Percentiles rank a stretch among this genome's conserved stretches.
Evolutionary conservation across 2,113 vertebrate species (phyloP).

Genomic region (Phyllostomus hastatus): DNA sequence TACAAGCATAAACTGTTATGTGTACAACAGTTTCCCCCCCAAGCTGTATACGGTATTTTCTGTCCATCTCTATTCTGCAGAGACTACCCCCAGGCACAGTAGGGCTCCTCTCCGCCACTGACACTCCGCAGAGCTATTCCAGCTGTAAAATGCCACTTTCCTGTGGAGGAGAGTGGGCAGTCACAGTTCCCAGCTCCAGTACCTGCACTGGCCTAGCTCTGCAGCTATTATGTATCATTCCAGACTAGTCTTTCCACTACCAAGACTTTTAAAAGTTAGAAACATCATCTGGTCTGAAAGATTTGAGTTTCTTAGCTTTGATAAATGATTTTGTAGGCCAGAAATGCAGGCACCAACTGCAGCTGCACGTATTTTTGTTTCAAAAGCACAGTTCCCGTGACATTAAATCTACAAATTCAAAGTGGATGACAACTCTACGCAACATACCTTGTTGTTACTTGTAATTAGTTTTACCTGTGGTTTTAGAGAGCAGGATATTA

Average conservation of each 20-base stretch:
- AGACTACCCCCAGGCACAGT: neutral
- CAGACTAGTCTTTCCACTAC: conserved; percentile 37
- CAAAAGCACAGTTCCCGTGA: neutral
- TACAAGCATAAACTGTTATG: too few species aligned
- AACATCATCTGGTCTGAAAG: conserved; percentile 57
- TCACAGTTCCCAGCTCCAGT: fast-evolving
- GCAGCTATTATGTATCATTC: neutral
- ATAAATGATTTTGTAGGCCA: conserved; percentile 23
- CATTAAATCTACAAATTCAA: conserved; percentile 31
- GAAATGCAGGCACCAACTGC: neutral
- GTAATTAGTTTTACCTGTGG: conserved; percentile 42
- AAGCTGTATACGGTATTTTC: neutral
- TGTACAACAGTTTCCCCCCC: too few species aligned
- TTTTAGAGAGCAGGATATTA: neutral
- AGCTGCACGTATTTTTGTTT: conserved; percentile 40
- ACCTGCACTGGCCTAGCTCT: neutral
- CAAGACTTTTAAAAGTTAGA: conserved; percentile 57
- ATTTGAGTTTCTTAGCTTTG: conserved; percentile 51
- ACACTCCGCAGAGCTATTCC: neutral
- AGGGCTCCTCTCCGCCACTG: neutral
- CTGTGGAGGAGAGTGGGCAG: neutral
- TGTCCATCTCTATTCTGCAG: neutral
- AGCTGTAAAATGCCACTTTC: neutral
- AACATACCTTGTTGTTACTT: conserved; percentile 43
- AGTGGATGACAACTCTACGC: neutral